Evolutionary conservation across 1,140 invertebrate genomes (phyloP), one percentile per base, ranked within the genome.

Genomic region (Drosophila lacertosa): DNA sequence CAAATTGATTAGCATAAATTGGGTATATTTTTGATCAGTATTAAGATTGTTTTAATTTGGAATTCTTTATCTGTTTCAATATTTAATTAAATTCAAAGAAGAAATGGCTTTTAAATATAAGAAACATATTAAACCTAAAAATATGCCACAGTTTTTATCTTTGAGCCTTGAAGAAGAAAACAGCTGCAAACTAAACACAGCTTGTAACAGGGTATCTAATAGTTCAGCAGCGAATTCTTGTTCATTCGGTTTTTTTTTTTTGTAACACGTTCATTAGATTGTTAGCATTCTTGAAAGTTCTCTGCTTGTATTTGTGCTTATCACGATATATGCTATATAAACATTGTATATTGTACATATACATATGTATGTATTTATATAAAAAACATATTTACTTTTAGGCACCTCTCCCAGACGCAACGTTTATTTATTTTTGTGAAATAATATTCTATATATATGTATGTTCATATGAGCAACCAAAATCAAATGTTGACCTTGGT

Each of bases 401-500:
- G 35, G 11, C 35, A 13, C 24, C n/a, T n/a, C n/a, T n/a, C n/a
- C n/a, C n/a, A n/a, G n/a, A n/a, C n/a, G 6, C 29, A 44, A 35
- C 18, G 60, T 53, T 51, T 42, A 13, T 44, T 48, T 29, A 18
- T 63, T 24, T 53, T 68, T 35, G 18, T 58, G 33, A 66, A 60
- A 51, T 51, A 32, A 63, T 40, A 26, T 29, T 33, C 5, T 26
- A 20, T 55, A 35, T 60, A 68, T 44, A 37, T 18, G 58, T 66
- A 48, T 74, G 50, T 68, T 62, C 20, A 39, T 32, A 18, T 60
- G 55, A 55, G 72, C 26, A 67, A 69, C n/a, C n/a, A n/a, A n/a
- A n/a, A n/a, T n/a, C 65, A 47, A 60, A 42, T 60, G 58, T 83
- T 84, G 79, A 83, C 79, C 79, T 83, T 83, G 79, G 79, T 65